Evolutionary conservation across 2,113 vertebrate species (phyloP), one percentile per base, ranked within the genome.

Genomic region (Osmerus mordax): DNA sequence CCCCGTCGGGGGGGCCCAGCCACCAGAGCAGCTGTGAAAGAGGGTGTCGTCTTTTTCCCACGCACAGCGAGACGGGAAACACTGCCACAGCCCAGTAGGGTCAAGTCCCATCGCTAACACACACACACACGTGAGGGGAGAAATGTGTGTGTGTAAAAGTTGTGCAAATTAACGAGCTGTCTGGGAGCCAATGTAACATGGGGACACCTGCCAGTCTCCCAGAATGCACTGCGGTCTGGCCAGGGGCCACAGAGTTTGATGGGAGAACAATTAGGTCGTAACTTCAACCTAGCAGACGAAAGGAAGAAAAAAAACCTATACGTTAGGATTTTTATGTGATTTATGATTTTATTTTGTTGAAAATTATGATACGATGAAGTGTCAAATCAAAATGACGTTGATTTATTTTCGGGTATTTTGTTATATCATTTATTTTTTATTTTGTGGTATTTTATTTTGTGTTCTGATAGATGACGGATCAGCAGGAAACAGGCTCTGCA

Each of bases 11-110:
- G 92, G 92, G 83, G 92, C 92, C 88, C 91, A 90, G 89, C 84
- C 18, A 82, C 86, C 74, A 86, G 91, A 90, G 93, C 94, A 95
- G 93, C 94, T 95, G 95, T 95, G 94, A 96, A 95, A 94, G 90
- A 92, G 91, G 92, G 87, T 91, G 87, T 81, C 87, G 90, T 91
- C 94, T 94, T 95, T 96, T 96, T 95, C 95, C 94, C 95, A 96
- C 95, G 95, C 91, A 93, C 94, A 87, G 93, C 90, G 91, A 91
- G 92, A 93, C 81, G 90, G 86, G 81, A 90, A 93, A 92, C 91
- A 91, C 80, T 91, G 89, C 87, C 78, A 81, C 90, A 85, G 90
- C 91, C 91, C 88, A 82, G 90, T 79, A 89, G 91, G 95, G 95
- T 95, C 95, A 95, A 90, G 91, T 93, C 92, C 92, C 93, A 90